These are phyloP conservation scores for Oasisia sp. DNA, from an alignment of 2,888 invertebrate genomes.

Conservation along the genomic window DNA sequence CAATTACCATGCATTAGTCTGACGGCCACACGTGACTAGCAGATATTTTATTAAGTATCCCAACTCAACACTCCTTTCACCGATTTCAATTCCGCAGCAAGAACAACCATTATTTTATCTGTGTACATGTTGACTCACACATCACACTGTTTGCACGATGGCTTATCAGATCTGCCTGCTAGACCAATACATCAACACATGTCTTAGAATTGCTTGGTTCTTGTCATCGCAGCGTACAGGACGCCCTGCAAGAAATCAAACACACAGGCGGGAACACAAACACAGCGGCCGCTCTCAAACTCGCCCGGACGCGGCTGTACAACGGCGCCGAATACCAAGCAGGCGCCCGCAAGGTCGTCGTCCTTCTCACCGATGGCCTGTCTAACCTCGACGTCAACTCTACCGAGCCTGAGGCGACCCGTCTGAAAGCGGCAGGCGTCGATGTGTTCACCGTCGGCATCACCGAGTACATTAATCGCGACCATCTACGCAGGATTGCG, in stretches of 20 bases:
- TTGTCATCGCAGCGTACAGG: not conserved
- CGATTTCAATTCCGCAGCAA: too few relatives aligned
- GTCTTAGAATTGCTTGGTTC: not conserved
- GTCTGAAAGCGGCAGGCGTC: not conserved
- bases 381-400: not conserved
- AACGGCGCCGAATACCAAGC: not conserved
- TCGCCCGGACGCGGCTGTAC: not conserved
- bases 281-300: not conserved
- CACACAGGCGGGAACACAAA: not conserved
- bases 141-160: too few relatives aligned
- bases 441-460: not conserved
- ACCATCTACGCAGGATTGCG: not conserved
- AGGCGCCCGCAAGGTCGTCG: not conserved
- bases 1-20: too few relatives aligned
- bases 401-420: not conserved
- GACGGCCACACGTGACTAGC: too few relatives aligned
- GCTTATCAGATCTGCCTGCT: too few relatives aligned
- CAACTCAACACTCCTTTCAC: too few relatives aligned
- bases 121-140: too few relatives aligned
- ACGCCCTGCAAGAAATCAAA: not conserved
- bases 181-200: not conserved
- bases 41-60: too few relatives aligned
- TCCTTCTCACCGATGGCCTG: not conserved
- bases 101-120: too few relatives aligned
- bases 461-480: not conserved